phyloP scores from a whole-genome alignment of 1,140 invertebrate genomes.

The Sitobion miscanthi region DNA sequence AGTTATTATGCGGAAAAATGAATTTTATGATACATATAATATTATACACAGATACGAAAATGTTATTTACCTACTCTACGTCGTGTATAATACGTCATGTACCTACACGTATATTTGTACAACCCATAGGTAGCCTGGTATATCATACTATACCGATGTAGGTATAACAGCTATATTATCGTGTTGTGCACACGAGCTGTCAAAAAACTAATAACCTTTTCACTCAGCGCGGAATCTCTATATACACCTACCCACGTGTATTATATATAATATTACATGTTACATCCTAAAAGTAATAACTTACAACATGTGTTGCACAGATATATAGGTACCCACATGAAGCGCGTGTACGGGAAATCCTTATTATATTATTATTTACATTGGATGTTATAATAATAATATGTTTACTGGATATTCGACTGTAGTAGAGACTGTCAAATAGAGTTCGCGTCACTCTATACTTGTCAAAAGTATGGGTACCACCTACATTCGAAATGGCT shows the following conservation, averaged over 20 bases:
- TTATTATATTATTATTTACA: not conserved
- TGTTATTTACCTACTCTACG: not conserved
- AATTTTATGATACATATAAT: not conserved
- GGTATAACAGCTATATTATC: no score
- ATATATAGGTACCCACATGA: not conserved
- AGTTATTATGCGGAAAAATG: not conserved
- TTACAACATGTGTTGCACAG: not conserved
- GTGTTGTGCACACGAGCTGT: not conserved
- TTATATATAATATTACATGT: no score
- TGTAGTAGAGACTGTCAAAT: no score
- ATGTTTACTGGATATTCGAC: no score
- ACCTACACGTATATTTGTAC: not conserved
- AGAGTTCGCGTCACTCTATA: no score
- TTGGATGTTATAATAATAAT: not conserved
- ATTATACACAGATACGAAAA: not conserved
- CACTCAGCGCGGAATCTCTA: not conserved
- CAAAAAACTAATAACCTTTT: constrained; percentile 10
- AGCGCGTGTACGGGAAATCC: not conserved
- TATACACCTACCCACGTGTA: not conserved
- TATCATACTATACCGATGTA: not conserved
- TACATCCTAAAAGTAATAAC: not conserved
- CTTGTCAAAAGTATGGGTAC: no score
- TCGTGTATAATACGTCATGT: no score
- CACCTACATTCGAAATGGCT: no score
- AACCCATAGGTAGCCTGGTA: not conserved